phyloP scores from a whole-genome alignment of 2,113 vertebrate genomes.

The Rhadina sibilatrix region DNA sequence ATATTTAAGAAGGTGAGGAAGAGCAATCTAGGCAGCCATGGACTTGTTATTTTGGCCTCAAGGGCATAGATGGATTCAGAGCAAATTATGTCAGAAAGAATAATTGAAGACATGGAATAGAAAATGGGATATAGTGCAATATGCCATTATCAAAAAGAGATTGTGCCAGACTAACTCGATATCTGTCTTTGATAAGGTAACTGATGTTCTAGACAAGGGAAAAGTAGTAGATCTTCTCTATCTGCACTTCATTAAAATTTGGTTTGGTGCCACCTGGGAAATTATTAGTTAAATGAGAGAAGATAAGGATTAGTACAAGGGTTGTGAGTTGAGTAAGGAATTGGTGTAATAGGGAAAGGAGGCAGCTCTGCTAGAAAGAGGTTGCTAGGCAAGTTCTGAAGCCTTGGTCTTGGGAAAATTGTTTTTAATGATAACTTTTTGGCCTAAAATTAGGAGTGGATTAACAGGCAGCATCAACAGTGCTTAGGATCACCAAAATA shows the following conservation, averaged over 20 bases:
- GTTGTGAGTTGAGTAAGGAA: background rate
- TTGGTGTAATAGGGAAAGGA: background rate
- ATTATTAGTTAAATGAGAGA: constrained; percentile 58
- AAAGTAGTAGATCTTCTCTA: constrained; percentile 54
- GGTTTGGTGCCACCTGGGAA: constrained; percentile 48
- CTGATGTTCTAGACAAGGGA: constrained; percentile 63
- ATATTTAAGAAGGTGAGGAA: constrained; percentile 31
- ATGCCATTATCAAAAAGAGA: constrained; percentile 60
- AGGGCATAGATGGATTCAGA: constrained; percentile 59
- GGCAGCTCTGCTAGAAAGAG: background rate
- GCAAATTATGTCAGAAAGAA: constrained; percentile 64
- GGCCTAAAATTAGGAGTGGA: background rate
- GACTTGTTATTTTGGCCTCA: constrained; percentile 55
- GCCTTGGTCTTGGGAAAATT: background rate
- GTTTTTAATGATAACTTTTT: background rate
- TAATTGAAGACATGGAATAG: constrained; percentile 65
- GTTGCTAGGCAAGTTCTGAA: background rate
- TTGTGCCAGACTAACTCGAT: constrained; percentile 57
- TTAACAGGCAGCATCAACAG: background rate
- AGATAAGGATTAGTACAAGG: constrained; percentile 20
- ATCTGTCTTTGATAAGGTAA: constrained; percentile 66
- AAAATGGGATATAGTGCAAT: constrained; percentile 63
- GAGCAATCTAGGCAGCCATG: background rate
- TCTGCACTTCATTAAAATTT: constrained; percentile 55
- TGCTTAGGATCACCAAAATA: background rate